phyloP scores from a whole-genome alignment of 2,113 vertebrate genomes.

The Sinocyclocheilus maitianheensis region DNA sequence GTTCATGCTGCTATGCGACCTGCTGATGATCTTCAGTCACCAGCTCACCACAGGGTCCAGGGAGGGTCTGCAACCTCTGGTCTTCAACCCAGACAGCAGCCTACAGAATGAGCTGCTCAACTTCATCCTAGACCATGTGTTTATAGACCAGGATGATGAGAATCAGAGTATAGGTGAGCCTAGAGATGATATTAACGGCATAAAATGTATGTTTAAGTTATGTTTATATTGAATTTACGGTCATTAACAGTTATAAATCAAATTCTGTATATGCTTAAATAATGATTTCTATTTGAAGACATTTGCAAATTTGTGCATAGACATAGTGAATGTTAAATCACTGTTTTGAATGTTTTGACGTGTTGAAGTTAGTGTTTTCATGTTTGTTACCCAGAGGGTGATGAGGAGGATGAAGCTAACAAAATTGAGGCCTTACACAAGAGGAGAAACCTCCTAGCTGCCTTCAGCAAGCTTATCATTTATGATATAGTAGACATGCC shows the following conservation, averaged over 20 bases:
- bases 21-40: conserved; percentile 98
- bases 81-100: conserved; percentile 93
- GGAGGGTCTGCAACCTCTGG: conserved; percentile 91
- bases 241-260: too few species aligned
- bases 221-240: background rate
- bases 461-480: conserved; percentile 98
- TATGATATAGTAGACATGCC: conserved; percentile 98
- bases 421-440: conserved; percentile 99
- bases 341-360: background rate
- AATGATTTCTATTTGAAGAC: too few species aligned
- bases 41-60: conserved; percentile 89
- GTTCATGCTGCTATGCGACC: conserved; percentile 97
- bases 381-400: conserved; percentile 81
- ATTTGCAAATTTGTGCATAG: too few species aligned
- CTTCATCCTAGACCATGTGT: conserved; percentile 97
- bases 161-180: conserved; percentile 95
- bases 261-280: too few species aligned
- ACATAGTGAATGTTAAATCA: too few species aligned
- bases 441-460: conserved; percentile 94
- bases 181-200: background rate
- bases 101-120: conserved; percentile 95
- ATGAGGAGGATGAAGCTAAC: conserved; percentile 98
- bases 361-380: background rate
- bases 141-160: conserved; percentile 97
- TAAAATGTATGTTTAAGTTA: too few species aligned